Evolutionary conservation across 1,140 invertebrate genomes (phyloP).

Genomic region (Centruroides vittatus): DNA sequence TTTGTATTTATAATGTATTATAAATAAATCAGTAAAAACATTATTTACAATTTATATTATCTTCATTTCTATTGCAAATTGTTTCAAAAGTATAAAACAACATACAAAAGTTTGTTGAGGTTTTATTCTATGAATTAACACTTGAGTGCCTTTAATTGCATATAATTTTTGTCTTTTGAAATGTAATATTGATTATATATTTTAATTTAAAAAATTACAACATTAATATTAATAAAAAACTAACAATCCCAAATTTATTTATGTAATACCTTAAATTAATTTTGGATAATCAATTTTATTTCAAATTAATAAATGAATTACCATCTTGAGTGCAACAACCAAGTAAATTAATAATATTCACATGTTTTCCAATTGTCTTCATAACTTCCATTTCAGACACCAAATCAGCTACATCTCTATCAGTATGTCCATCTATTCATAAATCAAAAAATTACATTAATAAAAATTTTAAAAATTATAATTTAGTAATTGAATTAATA

Average conservation of each 20-base stretch:
- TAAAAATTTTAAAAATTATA: not conserved
- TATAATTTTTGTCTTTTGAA: too few relatives aligned
- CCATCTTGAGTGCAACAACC: slow-evolving; percentile 91
- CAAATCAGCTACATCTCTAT: slow-evolving; percentile 89
- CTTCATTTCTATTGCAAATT: too few relatives aligned
- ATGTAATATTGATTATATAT: too few relatives aligned
- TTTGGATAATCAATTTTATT: not conserved
- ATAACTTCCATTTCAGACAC: slow-evolving; percentile 98
- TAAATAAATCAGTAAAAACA: too few relatives aligned
- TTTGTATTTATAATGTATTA: too few relatives aligned
- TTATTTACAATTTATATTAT: too few relatives aligned
- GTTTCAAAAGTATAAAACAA: too few relatives aligned
- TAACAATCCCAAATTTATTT: not conserved
- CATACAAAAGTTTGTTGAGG: too few relatives aligned
- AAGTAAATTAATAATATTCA: slow-evolving; percentile 92
- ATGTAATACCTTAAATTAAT: not conserved
- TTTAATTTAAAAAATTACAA: too few relatives aligned
- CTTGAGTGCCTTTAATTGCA: too few relatives aligned
- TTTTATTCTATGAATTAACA: too few relatives aligned
- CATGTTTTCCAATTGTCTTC: slow-evolving; percentile 96
- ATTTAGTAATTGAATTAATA: not conserved
- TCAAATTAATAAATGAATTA: slow-evolving; percentile 14
- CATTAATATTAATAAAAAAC: not conserved
- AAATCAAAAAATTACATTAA: too few relatives aligned
- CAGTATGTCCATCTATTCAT: slow-evolving; percentile 31